Base-by-base conservation (phyloP, 2,113 vertebrate species). In the Paralichthys olivaceus region DNA sequence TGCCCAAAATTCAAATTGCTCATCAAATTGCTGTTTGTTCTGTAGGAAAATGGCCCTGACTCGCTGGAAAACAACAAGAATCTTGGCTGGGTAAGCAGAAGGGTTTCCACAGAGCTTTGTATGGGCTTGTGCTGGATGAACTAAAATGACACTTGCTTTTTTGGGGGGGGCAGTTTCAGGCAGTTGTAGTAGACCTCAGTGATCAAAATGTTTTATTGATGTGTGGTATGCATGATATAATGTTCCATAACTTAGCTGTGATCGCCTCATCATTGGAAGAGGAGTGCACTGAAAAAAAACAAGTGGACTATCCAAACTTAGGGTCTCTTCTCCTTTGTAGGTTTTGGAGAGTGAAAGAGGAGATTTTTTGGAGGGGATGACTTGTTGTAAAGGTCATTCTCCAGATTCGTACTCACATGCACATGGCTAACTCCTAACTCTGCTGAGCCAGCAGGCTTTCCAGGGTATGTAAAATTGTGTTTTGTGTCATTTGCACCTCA, bases 21-120 rank as follows among this genome's bases (percentile, higher is more conserved):
- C 40, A 37, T 86, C 70, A 83, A 89, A 85, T 88, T 88, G 83
- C 83, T 91, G 86, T 91, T 93, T 92, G 90, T 87, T 84, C 84
- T 87, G 80, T 81, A 55, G 55, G 79, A 85, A 91, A 83, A 89
- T 73, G 74, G 53, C 14, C 67, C 80, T 25, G 71, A 82, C 69
- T 85, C 8, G 83, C 72, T 87, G 84, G 86, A 92, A 91, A 92
- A 89, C 79, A 89, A 89, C 83, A 86, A 80, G 87, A 82, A 87
- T 80, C 89, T 87, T 75, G 78, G 79, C 88, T 85, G 86, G 84
- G 61, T 90, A 88, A 91, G 90, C 91, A 88, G 69, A 56, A 84
- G 90, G 64, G 80, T 90, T 85, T 91, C 81, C 79, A 84, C 81
- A 77, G 62, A 80, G 84, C 78, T 81, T 70, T 90, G 87, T 82